Evolutionary conservation across 1,140 invertebrate species (phyloP).

Genomic region (Cydia amplana): DNA sequence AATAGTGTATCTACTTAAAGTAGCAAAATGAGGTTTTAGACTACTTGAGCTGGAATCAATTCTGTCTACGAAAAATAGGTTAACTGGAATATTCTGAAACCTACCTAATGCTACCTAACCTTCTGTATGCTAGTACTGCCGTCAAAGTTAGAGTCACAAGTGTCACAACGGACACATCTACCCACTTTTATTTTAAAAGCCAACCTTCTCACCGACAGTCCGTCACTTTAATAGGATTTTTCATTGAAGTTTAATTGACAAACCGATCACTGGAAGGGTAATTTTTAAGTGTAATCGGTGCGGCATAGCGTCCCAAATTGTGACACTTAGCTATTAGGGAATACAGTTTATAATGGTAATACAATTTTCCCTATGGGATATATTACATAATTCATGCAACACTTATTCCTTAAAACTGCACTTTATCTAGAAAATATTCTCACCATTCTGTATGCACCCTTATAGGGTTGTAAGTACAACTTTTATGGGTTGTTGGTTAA

Average conservation of each 20-base stretch:
- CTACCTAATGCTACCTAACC: too few species aligned
- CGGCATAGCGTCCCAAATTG: too few species aligned
- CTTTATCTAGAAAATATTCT: neutral
- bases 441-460: slow-evolving; percentile 1
- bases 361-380: neutral
- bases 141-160: neutral
- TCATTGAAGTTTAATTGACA: slow-evolving; percentile 6
- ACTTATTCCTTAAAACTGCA: neutral
- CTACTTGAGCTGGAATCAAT: too few species aligned
- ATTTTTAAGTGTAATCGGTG: neutral
- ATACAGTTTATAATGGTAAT: neutral
- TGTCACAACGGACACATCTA: neutral
- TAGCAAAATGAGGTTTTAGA: too few species aligned
- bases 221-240: neutral
- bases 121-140: too few species aligned
- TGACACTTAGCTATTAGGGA: neutral
- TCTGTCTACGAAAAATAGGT: too few species aligned
- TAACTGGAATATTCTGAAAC: too few species aligned
- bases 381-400: neutral
- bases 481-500: slow-evolving; percentile 1
- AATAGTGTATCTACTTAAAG: too few species aligned
- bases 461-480: neutral
- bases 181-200: slow-evolving; percentile 9
- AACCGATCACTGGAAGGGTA: slow-evolving; percentile 4
- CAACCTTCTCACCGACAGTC: neutral